Percentiles rank a stretch among this genome's conserved stretches.
Conservation (phyloP, 2,888 invertebrate species). For the Nowickia ferox region DNA sequence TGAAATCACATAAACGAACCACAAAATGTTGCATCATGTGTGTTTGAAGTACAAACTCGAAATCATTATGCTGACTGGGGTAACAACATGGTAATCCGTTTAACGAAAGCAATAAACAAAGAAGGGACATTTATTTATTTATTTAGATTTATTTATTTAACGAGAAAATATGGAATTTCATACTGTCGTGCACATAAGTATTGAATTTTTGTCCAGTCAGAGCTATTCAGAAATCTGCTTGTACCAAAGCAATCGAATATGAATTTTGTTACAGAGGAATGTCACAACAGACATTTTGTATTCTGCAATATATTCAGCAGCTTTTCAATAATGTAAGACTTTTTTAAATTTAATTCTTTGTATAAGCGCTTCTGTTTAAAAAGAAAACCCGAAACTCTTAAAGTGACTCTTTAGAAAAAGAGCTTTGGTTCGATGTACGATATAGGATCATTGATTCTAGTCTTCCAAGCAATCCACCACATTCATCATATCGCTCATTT, state of each 20-base stretch:
- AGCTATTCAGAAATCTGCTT: neutral
- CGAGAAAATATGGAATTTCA: neutral
- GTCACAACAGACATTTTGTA: too few species aligned
- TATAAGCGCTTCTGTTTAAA: too few species aligned
- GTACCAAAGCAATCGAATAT: neutral
- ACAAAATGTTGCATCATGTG: neutral
- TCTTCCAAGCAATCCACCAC: too few species aligned
- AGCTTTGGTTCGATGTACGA: too few species aligned
- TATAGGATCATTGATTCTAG: too few species aligned
- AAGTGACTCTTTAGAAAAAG: too few species aligned
- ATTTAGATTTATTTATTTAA: neutral
- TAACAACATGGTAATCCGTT: neutral
- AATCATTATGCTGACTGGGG: conserved; percentile 3
- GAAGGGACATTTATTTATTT: neutral
- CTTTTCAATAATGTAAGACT: too few species aligned
- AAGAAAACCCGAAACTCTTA: too few species aligned
- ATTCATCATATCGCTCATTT: too few species aligned
- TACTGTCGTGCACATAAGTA: neutral
- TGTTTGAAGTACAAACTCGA: neutral
- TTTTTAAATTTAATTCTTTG: too few species aligned
- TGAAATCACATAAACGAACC: neutral
- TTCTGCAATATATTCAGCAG: too few species aligned
- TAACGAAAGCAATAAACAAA: neutral
- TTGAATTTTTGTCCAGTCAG: neutral
- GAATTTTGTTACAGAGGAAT: neutral